Evolutionary conservation across 1,140 invertebrate genomes (phyloP).

Genomic region (Ephestia elutella): DNA sequence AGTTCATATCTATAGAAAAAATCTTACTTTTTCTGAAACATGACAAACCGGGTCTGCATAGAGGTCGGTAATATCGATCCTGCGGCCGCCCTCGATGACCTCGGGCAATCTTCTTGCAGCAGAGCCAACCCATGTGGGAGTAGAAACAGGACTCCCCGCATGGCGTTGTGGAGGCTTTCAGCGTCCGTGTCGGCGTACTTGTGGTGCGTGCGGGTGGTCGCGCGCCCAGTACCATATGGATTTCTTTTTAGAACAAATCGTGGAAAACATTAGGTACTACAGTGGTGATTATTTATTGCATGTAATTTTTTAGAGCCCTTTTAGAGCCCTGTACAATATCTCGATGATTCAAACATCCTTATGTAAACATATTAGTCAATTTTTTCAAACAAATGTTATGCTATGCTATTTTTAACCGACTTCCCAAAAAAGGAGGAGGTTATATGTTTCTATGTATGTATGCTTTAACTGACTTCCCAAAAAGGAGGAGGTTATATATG

Average conservation of each 20-base stretch:
- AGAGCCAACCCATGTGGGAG: slow-evolving; percentile 88
- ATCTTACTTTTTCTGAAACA: slow-evolving; percentile 81
- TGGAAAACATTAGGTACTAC: too few species aligned
- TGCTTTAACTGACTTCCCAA: too few species aligned
- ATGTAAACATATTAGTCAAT: too few species aligned
- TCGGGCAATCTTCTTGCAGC: slow-evolving; percentile 86
- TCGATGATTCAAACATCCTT: too few species aligned
- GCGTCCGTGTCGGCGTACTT: slow-evolving; percentile 88
- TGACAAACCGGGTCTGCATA: slow-evolving; percentile 82
- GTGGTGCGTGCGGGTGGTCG: slow-evolving; percentile 88
- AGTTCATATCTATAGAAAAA: neutral
- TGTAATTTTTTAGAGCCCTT: too few species aligned
- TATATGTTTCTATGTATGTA: too few species aligned
- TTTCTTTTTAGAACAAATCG: slow-evolving; percentile 37
- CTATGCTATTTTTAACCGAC: too few species aligned
- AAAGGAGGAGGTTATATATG: too few species aligned
- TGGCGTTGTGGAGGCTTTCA: slow-evolving; percentile 88
- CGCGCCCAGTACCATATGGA: slow-evolving; percentile 75
- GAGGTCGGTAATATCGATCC: slow-evolving; percentile 84
- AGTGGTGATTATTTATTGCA: too few species aligned
- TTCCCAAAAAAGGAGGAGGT: too few species aligned
- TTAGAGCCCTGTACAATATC: too few species aligned
- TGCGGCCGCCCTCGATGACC: slow-evolving; percentile 79
- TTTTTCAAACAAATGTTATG: too few species aligned
- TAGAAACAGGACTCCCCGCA: slow-evolving; percentile 90